These are phyloP conservation scores for Erebia ligea DNA, from an alignment of 2,888 invertebrate genomes.

Conservation along the genomic window DNA sequence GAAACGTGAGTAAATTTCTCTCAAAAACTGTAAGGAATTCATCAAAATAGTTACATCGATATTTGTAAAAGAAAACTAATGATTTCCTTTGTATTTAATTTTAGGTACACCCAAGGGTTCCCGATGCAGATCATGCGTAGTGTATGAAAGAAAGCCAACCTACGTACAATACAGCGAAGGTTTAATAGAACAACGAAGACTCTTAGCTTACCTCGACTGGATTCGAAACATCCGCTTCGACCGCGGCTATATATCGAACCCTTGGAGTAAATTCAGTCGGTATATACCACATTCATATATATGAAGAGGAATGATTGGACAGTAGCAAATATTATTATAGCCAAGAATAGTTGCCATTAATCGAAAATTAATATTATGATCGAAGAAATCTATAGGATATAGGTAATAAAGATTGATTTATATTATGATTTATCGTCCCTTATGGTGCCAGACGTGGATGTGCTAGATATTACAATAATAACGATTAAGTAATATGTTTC, in stretches of 20 bases:
- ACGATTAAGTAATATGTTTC: no score
- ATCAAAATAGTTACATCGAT: no score
- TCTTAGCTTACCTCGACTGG: conserved; percentile 19
- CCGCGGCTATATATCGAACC: conserved; percentile 8
- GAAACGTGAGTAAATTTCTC: no score
- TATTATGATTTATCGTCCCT: no score
- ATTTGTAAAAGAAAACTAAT: neutral
- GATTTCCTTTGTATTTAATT: neutral
- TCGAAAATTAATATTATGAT: neutral
- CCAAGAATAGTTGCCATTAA: neutral
- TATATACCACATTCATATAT: neutral
- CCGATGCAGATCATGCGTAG: conserved; percentile 18
- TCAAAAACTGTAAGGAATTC: no score
- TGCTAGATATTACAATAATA: no score
- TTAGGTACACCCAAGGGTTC: conserved; percentile 11
- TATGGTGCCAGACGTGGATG: no score
- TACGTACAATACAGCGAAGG: conserved; percentile 18
- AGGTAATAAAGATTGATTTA: no score
- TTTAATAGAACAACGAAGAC: conserved; percentile 22
- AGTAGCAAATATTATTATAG: neutral
- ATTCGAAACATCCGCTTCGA: conserved; percentile 17
- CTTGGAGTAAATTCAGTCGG: conserved; percentile 2
- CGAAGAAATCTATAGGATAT: no score
- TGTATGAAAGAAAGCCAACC: neutral
- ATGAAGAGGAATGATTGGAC: neutral